Evolutionary conservation across 2,113 vertebrate species (phyloP).

Genomic region (Odobenus rosmarus): DNA sequence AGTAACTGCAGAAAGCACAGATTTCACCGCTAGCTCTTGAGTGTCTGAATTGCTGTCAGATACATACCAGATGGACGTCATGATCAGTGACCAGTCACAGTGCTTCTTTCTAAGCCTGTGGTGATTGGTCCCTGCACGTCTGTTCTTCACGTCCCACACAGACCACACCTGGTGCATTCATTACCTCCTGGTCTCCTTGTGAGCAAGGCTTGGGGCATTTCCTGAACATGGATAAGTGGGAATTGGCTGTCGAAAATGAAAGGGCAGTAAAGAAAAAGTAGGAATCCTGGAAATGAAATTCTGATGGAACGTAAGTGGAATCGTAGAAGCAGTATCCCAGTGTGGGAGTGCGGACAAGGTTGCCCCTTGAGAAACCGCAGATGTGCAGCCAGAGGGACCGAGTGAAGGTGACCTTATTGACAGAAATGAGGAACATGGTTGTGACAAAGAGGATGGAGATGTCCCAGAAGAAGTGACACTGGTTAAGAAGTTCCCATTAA

Average conservation of each 20-base stretch:
- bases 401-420: neutral
- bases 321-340: no score
- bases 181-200: neutral
- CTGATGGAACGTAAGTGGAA: no score
- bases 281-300: neutral
- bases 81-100: fast-evolving
- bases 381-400: neutral
- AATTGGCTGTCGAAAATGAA: neutral
- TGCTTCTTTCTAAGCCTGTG: neutral
- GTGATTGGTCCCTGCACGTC: neutral
- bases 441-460: neutral
- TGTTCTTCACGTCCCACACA: neutral
- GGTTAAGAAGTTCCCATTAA: neutral
- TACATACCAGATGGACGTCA: neutral
- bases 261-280: neutral
- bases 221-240: neutral
- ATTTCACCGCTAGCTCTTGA: neutral
- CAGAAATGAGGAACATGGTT: neutral
- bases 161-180: neutral
- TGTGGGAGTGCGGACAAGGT: neutral
- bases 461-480: neutral
- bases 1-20: neutral
- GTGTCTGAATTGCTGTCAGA: neutral
- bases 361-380: no score
- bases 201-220: neutral